Conservation (phyloP, 2,113 vertebrate species). For the Macquaria ambigua region DNA sequence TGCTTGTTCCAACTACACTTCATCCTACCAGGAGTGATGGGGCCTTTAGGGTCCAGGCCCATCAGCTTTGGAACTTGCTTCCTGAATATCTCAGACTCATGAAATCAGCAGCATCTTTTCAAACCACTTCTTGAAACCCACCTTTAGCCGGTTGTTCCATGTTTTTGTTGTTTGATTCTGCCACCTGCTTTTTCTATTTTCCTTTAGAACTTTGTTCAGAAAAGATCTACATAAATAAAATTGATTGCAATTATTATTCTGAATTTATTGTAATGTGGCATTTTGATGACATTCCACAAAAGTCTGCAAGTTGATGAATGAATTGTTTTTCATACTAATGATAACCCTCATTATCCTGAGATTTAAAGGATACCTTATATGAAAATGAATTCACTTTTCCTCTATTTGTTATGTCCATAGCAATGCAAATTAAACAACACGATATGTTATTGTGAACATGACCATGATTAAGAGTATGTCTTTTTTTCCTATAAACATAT, state of each 20-base stretch:
- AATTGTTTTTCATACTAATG: neutral
- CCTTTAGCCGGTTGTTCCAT: neutral
- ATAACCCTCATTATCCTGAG: neutral
- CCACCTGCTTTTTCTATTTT: neutral
- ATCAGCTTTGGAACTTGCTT: neutral
- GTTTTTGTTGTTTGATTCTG: neutral
- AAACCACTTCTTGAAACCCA: neutral
- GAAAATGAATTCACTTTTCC: neutral
- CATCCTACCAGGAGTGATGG: no score
- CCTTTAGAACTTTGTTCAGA: neutral
- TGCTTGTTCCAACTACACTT: neutral
- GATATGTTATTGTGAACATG: neutral
- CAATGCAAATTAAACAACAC: neutral
- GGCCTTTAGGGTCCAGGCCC: neutral
- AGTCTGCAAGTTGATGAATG: neutral
- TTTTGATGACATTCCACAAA: conserved; percentile 24
- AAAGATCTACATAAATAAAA: neutral
- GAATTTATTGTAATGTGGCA: conserved; percentile 20
- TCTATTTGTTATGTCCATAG: neutral
- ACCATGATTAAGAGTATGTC: neutral
- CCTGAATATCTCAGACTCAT: neutral
- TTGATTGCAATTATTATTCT: conserved; percentile 1
- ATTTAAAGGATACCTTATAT: neutral
- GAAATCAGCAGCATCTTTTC: neutral
- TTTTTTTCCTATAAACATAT: no score